A percentile compares a stretch with the other conserved stretches of the same genome.
Conservation (phyloP, 1,140 invertebrate genomes). For the Cryptotermes secundus region DNA sequence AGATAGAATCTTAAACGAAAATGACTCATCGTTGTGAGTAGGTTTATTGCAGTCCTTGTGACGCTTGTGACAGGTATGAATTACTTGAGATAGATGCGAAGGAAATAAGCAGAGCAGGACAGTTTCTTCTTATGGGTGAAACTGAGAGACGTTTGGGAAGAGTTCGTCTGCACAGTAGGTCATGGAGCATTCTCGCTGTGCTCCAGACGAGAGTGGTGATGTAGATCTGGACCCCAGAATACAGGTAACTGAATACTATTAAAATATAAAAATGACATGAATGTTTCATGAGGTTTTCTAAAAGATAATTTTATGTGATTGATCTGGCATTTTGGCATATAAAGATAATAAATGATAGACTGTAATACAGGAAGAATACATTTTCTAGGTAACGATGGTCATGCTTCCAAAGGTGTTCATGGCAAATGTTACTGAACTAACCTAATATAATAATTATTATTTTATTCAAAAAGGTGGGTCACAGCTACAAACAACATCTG, state of each 20-base stretch:
- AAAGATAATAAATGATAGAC: background rate
- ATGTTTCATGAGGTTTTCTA: too few relatives aligned
- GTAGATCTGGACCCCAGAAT: conserved; percentile 53
- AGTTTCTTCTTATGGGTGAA: background rate
- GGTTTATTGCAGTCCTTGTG: background rate
- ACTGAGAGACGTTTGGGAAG: background rate
- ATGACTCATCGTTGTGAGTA: background rate
- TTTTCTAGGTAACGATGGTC: background rate
- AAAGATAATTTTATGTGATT: too few relatives aligned
- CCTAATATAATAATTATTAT: too few relatives aligned
- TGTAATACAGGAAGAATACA: background rate
- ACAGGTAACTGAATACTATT: conserved; percentile 45
- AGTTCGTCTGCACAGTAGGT: background rate
- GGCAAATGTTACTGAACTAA: too few relatives aligned
- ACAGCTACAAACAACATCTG: too few relatives aligned
- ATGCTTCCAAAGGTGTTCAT: background rate
- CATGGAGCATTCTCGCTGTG: conserved; percentile 24
- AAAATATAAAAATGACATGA: too few relatives aligned
- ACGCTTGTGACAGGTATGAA: background rate
- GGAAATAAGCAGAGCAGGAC: background rate
- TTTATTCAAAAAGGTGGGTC: too few relatives aligned
- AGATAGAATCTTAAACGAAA: background rate
- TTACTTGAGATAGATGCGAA: background rate
- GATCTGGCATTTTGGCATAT: background rate
- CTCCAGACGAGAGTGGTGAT: conserved; percentile 47